Percentiles rank a stretch among this genome's conserved stretches.
Conservation (phyloP, 2,113 vertebrate genomes). For the Oreochromis niloticus region DNA sequence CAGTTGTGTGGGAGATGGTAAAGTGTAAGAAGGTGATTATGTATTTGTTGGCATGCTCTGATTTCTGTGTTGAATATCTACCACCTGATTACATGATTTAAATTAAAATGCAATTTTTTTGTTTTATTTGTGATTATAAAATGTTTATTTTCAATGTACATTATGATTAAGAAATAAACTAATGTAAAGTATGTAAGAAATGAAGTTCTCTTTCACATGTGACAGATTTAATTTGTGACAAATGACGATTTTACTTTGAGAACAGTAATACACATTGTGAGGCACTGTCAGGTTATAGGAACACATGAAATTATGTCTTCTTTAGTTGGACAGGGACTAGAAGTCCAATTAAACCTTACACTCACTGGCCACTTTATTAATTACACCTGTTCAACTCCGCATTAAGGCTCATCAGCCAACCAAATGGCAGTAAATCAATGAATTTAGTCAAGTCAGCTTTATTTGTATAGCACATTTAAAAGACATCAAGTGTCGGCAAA, state of each 20-base stretch:
- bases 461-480: neutral
- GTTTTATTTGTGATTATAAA: conserved; percentile 49
- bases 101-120: conserved; percentile 54
- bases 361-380: neutral
- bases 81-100: conserved; percentile 28
- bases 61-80: conserved; percentile 36
- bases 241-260: neutral
- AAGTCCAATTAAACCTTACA: neutral
- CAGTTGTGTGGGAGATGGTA: conserved; percentile 1
- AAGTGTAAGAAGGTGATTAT: conserved; percentile 1
- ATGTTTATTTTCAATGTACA: conserved; percentile 62
- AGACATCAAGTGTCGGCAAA: neutral
- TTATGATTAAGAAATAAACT: conserved; percentile 59
- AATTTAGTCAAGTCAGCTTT: neutral
- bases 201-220: neutral
- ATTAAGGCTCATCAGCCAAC: neutral
- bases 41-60: conserved; percentile 46
- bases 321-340: neutral
- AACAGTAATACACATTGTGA: neutral
- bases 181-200: conserved; percentile 31
- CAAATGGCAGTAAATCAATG: neutral
- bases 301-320: neutral
- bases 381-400: neutral
- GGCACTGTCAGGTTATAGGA: neutral
- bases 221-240: neutral